phyloP scores from a whole-genome alignment of 92 coral and sea anemone genomes.

The Galaxea fascicularis region DNA sequence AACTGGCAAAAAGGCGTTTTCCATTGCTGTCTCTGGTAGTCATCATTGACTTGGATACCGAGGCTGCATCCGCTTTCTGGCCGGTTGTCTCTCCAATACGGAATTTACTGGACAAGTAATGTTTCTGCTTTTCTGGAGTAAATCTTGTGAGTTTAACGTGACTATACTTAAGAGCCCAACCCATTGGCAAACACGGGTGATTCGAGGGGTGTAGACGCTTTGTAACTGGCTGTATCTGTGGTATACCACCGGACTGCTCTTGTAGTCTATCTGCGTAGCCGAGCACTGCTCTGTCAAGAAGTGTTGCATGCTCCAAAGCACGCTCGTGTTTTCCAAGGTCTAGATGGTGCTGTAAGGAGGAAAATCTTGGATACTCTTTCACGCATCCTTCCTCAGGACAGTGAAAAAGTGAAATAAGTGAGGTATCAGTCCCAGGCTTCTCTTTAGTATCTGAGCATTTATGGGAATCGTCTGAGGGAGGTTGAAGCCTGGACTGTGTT shows the following conservation, averaged over 20 bases:
- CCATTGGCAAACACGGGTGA: constrained; percentile 53
- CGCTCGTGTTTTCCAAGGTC: constrained; percentile 70
- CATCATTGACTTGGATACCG: too few species aligned
- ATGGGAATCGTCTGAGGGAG: constrained; percentile 11
- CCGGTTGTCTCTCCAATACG: constrained; percentile 60
- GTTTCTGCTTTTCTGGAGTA: constrained; percentile 62
- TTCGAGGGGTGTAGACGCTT: constrained; percentile 20
- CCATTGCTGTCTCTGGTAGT: too few species aligned
- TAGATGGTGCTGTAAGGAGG: constrained; percentile 69
- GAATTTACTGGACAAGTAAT: constrained; percentile 60
- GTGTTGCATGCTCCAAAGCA: too few species aligned
- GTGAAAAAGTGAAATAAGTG: constrained; percentile 34
- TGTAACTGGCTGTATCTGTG: too few species aligned
- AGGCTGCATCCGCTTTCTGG: too few species aligned
- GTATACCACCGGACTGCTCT: too few species aligned
- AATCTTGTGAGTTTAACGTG: constrained; percentile 42
- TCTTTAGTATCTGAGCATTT: constrained; percentile 45
- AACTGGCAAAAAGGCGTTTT: too few species aligned
- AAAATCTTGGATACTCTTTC: constrained; percentile 56
- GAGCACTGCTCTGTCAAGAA: too few species aligned
- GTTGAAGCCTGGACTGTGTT: constrained; percentile 31
- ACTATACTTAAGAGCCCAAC: constrained; percentile 78
- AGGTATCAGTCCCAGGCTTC: constrained; percentile 43
- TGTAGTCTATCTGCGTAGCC: too few species aligned
- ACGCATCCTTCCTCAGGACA: too few species aligned